Percentiles rank a stretch among this genome's conserved stretches.
Evolutionary conservation across 2,888 invertebrate genomes (phyloP).

Genomic region (Helicoverpa assulta): DNA sequence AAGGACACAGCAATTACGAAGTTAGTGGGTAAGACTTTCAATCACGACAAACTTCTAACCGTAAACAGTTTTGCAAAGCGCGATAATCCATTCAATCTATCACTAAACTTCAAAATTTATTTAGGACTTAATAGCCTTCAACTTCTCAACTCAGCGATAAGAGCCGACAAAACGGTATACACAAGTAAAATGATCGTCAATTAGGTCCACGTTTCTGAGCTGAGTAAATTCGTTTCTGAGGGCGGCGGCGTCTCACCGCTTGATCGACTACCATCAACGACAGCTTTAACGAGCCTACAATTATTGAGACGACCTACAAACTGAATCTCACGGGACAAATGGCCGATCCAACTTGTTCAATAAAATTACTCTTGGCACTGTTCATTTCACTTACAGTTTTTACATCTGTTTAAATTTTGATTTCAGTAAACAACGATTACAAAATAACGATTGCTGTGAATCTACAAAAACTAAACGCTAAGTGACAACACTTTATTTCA

Average conservation of each 20-base stretch:
- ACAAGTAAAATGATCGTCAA: conserved; percentile 51
- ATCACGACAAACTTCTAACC: background rate
- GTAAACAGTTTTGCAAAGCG: conserved; percentile 1
- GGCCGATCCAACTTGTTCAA: conserved; percentile 47
- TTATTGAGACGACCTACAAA: conserved; percentile 68
- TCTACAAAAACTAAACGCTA: conserved; percentile 6
- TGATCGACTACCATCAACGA: conserved; percentile 66
- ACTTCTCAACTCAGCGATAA: conserved; percentile 7
- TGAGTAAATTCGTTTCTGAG: conserved; percentile 42
- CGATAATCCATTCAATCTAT: background rate
- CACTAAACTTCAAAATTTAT: background rate
- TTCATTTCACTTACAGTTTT: conserved; percentile 27
- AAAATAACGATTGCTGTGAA: background rate
- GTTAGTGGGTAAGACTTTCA: background rate
- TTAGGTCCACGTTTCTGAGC: conserved; percentile 45
- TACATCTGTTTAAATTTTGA: background rate
- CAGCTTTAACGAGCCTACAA: conserved; percentile 67
- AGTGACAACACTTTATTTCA: conserved; percentile 15
- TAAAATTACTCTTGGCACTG: conserved; percentile 42
- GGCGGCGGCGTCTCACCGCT: conserved; percentile 55
- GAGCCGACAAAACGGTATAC: conserved; percentile 23
- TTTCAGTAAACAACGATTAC: conserved; percentile 14
- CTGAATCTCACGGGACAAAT: conserved; percentile 64
- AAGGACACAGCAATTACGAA: background rate
- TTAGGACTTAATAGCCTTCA: background rate